Evolutionary conservation across 2,113 vertebrate genomes (phyloP), one percentile per base, ranked within the genome.

Genomic region (Lanius collurio): DNA sequence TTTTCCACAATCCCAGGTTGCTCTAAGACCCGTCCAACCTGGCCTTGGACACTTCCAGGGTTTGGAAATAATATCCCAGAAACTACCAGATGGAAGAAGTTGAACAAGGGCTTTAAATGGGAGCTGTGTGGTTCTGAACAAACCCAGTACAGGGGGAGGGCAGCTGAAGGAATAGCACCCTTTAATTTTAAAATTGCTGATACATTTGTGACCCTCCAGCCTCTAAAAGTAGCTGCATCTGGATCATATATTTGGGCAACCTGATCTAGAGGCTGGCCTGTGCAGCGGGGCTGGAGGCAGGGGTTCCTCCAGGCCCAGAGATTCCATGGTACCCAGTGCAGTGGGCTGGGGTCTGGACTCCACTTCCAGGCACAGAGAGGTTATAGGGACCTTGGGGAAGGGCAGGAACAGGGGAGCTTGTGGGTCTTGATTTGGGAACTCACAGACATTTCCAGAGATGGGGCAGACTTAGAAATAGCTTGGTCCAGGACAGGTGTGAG

Each of bases 261-360:
- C n/a, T n/a, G n/a, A 6, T 18, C 5, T 5, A 2, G 26, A 31
- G 44, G 44, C 4, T 50, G 44, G 27, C 22, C 52, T 27, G 1
- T 14, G 35, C 62, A 19, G 69, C 11, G 49, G 41, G 28, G 10
- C 1, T 47, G 41, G 68, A 33, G 33, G 9, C 31, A 15, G 73
- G 31, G 5, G 17, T 8, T 18, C 71, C 3, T 11, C 23, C 16
- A 26, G n/a, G 13, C 44, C 31, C 44, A 12, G 16, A 13, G 71
- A 19, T 23, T 24, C 60, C 52, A 4, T 6, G 6, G 23, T 0
- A 26, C 4, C 31, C 16, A 44, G 0, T 6, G 31, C 62, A 18
- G 14, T 18, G 37, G 17, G 46, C 8, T 0, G 52, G 83, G 39
- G 26, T 23, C 27, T 44, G 55, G 15, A 28, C 39, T 33, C 37